These are phyloP conservation scores for Falco berigora DNA, from an alignment of 2,797 vertebrate genomes.

Conservation along the genomic window DNA sequence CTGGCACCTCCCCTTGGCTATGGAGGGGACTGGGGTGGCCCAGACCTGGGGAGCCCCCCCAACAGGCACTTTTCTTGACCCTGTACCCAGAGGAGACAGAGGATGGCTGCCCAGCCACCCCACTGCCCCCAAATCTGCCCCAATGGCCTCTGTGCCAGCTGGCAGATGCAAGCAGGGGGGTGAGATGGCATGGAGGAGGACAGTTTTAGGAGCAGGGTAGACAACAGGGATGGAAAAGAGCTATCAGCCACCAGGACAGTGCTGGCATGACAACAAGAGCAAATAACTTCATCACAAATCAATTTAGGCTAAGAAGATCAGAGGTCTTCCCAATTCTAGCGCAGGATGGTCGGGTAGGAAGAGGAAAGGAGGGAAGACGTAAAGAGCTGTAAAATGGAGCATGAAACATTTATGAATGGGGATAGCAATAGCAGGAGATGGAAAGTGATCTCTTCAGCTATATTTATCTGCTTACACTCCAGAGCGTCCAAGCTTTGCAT, in stretches of 20 bases:
- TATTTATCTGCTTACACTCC: background rate
- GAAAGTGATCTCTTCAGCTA: background rate
- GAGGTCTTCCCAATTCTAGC: background rate
- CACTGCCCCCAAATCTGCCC: background rate
- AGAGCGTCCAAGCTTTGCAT: background rate
- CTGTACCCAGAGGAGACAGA: background rate
- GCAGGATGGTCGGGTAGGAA: background rate
- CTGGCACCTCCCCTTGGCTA: background rate
- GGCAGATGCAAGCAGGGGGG: background rate
- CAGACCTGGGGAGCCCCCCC: background rate
- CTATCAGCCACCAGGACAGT: background rate
- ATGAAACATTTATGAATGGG: background rate
- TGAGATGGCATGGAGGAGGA: rapidly evolving
- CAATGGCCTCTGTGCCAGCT: background rate
- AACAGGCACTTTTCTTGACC: background rate
- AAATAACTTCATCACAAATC: rapidly evolving
- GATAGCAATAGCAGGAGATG: background rate
- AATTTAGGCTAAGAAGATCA: background rate
- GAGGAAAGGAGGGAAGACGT: background rate
- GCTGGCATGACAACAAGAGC: rapidly evolving
- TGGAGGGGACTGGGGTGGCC: background rate
- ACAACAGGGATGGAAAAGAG: background rate
- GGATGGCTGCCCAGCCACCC: background rate
- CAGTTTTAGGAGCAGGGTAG: background rate
- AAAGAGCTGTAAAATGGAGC: background rate